phyloP scores from a whole-genome alignment of 2,797 vertebrate genomes.

The Allochrocebus solatus region DNA sequence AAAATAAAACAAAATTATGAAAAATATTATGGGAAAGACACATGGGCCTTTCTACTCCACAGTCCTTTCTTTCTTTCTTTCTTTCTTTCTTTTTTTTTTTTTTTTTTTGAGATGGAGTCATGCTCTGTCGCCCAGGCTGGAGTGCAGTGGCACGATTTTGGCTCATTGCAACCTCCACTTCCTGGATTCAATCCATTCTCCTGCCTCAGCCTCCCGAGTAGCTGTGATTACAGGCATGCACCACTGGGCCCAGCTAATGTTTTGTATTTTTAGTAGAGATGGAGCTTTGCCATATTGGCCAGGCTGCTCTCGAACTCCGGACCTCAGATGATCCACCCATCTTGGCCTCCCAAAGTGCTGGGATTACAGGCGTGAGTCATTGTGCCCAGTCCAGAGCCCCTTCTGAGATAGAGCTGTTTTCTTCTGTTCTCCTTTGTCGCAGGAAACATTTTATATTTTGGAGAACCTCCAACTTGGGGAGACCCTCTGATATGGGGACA shows the following conservation, averaged over 20 bases:
- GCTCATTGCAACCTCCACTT: neutral
- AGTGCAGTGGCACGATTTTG: neutral
- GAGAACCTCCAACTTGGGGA: neutral
- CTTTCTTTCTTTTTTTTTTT: no score
- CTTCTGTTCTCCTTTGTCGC: neutral
- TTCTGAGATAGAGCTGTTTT: neutral
- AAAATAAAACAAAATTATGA: neutral
- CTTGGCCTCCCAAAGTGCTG: neutral
- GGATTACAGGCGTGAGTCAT: neutral
- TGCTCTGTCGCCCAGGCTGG: neutral
- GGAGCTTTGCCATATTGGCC: neutral
- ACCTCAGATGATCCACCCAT: neutral
- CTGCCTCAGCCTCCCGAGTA: neutral
- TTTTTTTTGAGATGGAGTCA: neutral
- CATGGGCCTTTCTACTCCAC: neutral
- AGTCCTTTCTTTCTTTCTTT: neutral
- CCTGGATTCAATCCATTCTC: neutral
- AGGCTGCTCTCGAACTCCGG: neutral
- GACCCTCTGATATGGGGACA: accelerated
- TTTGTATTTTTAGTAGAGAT: neutral
- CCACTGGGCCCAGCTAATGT: accelerated
- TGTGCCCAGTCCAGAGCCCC: neutral
- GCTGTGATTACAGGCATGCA: neutral
- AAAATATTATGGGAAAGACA: neutral
- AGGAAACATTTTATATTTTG: neutral